Percentiles rank a stretch among this genome's conserved stretches.
phyloP scores from a whole-genome alignment of 2,797 vertebrate genomes.

The Cygnus olor region DNA sequence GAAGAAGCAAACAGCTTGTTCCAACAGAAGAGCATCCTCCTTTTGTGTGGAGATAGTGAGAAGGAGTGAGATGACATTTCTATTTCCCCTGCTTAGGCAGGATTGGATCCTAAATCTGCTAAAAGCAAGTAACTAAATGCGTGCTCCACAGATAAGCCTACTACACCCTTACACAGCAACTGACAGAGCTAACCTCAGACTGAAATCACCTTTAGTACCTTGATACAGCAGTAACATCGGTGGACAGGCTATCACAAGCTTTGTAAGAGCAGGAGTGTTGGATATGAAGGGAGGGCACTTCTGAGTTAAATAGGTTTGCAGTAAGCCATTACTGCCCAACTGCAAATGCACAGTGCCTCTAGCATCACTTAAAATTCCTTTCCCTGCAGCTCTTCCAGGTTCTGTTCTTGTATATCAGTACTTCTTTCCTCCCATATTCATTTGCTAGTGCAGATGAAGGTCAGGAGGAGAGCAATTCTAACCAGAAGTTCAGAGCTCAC shows the following conservation, averaged over 20 bases:
- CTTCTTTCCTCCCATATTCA: background rate
- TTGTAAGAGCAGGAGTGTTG: accelerated
- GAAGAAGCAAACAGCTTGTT: background rate
- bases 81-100: background rate
- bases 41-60: background rate
- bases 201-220: background rate
- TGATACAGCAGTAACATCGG: background rate
- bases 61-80: background rate
- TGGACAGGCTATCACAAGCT: background rate
- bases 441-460: background rate
- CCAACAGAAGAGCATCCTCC: background rate
- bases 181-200: background rate
- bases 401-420: background rate
- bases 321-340: background rate
- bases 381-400: background rate
- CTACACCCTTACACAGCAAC: background rate
- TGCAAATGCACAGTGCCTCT: background rate
- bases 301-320: background rate
- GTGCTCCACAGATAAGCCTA: background rate
- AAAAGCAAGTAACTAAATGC: background rate
- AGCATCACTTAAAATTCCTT: background rate
- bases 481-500: background rate
- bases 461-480: background rate
- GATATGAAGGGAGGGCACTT: background rate
- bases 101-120: background rate